Conservation (phyloP, 2,113 vertebrate genomes). For the Eulemur macaco region DNA sequence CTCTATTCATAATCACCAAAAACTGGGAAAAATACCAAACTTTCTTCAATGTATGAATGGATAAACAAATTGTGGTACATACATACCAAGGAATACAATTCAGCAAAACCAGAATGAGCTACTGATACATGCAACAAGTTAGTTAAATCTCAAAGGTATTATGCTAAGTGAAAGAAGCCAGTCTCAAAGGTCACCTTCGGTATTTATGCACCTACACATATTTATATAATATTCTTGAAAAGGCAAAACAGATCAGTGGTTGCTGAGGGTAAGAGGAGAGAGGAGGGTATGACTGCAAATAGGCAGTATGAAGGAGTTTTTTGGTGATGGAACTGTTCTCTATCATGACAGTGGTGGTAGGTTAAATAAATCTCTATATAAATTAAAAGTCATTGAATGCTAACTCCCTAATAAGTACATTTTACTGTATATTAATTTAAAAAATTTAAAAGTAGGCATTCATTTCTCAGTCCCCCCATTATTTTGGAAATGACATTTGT, state of each 20-base stretch:
- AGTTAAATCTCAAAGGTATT: neutral
- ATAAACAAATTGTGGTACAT: neutral
- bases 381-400: neutral
- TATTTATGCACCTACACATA: neutral
- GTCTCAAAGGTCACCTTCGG: neutral
- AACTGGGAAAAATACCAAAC: neutral
- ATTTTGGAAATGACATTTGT: slow-evolving; percentile 6
- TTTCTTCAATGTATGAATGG: neutral
- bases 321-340: neutral
- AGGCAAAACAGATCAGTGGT: neutral
- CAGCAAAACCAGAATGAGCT: neutral
- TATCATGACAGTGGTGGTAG: neutral
- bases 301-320: neutral
- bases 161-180: neutral
- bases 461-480: neutral
- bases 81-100: neutral
- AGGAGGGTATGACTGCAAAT: neutral
- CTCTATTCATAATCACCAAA: neutral
- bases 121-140: neutral
- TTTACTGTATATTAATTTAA: neutral
- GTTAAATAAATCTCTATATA: neutral
- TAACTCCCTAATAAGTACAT: neutral
- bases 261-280: neutral
- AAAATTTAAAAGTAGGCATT: slow-evolving; percentile 6
- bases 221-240: neutral